Evolutionary conservation across 2,888 invertebrate species (phyloP), one percentile per base, ranked within the genome.

Genomic region (Tipula helvola): DNA sequence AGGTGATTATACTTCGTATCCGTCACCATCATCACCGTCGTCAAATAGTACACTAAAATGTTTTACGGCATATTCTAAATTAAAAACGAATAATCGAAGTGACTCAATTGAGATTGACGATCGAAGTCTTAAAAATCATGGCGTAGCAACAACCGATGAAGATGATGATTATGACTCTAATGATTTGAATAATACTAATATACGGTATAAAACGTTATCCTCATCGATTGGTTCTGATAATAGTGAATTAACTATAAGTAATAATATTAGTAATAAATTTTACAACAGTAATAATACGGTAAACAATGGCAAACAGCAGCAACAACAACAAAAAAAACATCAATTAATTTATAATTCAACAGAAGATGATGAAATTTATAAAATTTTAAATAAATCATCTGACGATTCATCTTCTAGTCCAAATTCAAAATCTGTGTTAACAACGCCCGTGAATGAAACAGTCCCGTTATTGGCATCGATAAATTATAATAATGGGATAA

Each of bases 391-490:
- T 71, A 87, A 87, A 86, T 87, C 87, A 16, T 88, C 88, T 85
- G 88, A 88, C 86, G 88, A 88, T 86, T 89, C 89, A 86, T 88
- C 88, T 52, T 88, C 88, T 88, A 88, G 88, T 88, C 88, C 88
- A 71, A 87, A 88, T 87, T 87, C 87, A 52, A 88, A 88, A 87
- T 89, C 89, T 86, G 87, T 88, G 71, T 87, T 88, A 87, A 88
- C 88, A 18, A 88, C 89, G 57, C 88, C 88, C 87, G 88, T 88
- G 5, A 88, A 88, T 88, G 89, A 89, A 83, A 87, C 87, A 83
- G 86, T 87, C 16, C 88, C 88, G 36, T 83, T 88, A 57, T 57
- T 88, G 44, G 28, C 71, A 71, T 71, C 71, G 28, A 71, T 71
- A 4, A 84, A 84, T 41, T 84, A 39, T 39, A 84, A 84, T 84